Percentiles rank a stretch among this genome's conserved stretches.
These are phyloP conservation scores for Autographa pulchrina DNA, from an alignment of 2,888 invertebrate genomes.

Conservation along the genomic window DNA sequence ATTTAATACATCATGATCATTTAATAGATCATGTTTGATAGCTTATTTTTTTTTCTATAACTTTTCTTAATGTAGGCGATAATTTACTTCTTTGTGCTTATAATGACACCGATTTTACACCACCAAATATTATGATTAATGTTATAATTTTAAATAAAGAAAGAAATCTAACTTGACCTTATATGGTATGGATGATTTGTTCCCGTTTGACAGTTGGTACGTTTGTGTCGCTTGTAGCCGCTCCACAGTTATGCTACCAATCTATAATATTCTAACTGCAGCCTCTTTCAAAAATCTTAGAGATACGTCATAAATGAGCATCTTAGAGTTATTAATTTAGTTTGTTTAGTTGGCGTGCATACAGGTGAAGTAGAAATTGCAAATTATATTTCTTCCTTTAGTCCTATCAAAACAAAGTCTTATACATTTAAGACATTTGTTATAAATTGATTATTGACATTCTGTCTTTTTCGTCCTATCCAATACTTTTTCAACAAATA, in stretches of 20 bases:
- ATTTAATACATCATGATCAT: conserved; percentile 46
- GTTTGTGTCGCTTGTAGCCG: conserved; percentile 39
- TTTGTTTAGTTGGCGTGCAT: conserved; percentile 43
- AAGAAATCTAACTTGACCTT: conserved; percentile 69
- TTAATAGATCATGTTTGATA: conserved; percentile 49
- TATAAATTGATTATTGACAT: conserved; percentile 74
- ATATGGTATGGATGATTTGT: conserved; percentile 64
- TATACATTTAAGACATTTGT: conserved; percentile 64
- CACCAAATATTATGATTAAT: conserved; percentile 62
- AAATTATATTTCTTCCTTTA: conserved; percentile 76
- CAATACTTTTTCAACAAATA: conserved; percentile 83
- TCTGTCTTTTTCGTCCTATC: conserved; percentile 78
- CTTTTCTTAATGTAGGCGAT: conserved; percentile 58
- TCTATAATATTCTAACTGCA: conserved; percentile 42
- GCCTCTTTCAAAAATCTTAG: conserved; percentile 33
- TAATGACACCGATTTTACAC: conserved; percentile 62
- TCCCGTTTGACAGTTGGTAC: conserved; percentile 64
- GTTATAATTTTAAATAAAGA: conserved; percentile 65
- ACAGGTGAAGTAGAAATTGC: conserved; percentile 32
- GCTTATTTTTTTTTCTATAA: conserved; percentile 48
- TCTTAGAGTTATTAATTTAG: conserved; percentile 32
- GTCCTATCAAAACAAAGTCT: conserved; percentile 60
- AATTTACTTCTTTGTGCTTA: conserved; percentile 65
- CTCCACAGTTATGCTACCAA: conserved; percentile 45
- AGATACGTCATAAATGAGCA: conserved; percentile 35